These are phyloP conservation scores for Orchesella flavescens DNA, from an alignment of 2,888 invertebrate species.

Conservation along the genomic window DNA sequence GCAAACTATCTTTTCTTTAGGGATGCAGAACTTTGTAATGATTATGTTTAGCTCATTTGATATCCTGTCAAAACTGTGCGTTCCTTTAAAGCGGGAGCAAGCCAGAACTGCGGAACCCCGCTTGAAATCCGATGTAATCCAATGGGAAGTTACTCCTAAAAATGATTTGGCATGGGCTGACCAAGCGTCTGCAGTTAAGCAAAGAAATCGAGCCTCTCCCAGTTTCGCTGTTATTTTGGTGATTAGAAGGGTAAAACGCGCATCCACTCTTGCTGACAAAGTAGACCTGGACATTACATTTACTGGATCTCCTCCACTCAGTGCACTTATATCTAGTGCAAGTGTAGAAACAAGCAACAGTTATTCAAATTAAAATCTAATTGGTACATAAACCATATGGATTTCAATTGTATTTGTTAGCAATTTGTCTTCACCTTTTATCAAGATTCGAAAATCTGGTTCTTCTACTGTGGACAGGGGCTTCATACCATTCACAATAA, in stretches of 20 bases:
- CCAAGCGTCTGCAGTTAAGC: conserved; percentile 23
- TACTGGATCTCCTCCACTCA: too few relatives aligned
- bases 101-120: not conserved
- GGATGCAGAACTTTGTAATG: not conserved
- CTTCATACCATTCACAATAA: too few relatives aligned
- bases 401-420: too few relatives aligned
- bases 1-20: not conserved
- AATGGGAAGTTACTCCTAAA: conserved; percentile 25
- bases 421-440: too few relatives aligned
- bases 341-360: too few relatives aligned
- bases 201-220: not conserved
- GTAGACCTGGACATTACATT: not conserved
- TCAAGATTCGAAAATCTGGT: too few relatives aligned
- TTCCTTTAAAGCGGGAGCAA: not conserved
- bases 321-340: too few relatives aligned
- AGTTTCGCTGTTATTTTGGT: not conserved
- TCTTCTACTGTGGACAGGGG: too few relatives aligned
- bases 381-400: too few relatives aligned
- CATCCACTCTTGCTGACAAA: not conserved
- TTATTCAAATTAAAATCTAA: too few relatives aligned
- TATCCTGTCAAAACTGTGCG: conserved; percentile 21
- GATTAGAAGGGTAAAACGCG: too few relatives aligned
- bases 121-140: not conserved
- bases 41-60: not conserved
- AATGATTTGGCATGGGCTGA: not conserved